These are phyloP conservation scores for Xanthorhoe designata DNA, from an alignment of 2,888 invertebrate genomes.

Conservation along the genomic window DNA sequence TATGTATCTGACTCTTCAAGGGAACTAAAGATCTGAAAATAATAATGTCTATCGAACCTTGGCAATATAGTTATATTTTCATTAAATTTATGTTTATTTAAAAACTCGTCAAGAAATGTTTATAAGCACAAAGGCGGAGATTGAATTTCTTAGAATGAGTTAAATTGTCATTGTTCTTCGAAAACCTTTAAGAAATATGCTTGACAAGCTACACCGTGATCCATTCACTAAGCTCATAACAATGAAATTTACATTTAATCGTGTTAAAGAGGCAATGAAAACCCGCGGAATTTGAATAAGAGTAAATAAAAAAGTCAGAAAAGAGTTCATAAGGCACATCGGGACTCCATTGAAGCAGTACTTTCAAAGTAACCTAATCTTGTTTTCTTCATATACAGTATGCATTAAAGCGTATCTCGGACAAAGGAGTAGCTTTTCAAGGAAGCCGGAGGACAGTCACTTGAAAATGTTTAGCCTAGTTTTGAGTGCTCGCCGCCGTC, in stretches of 20 bases:
- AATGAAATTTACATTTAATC: neutral
- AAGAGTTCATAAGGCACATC: neutral
- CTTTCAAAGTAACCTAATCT: constrained; percentile 11
- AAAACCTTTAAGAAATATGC: neutral
- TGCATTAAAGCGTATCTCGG: constrained; percentile 20
- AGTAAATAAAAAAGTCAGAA: neutral
- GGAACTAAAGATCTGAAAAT: too few species aligned
- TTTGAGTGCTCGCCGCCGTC: constrained; percentile 34
- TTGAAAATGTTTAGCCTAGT: constrained; percentile 38
- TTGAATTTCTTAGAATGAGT: constrained; percentile 7
- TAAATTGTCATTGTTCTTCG: constrained; percentile 11
- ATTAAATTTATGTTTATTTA: neutral
- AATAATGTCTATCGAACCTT: too few species aligned
- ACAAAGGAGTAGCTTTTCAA: constrained; percentile 24
- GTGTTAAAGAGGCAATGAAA: neutral
- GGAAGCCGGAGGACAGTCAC: constrained; percentile 26
- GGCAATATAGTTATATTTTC: too few species aligned
- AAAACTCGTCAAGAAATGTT: neutral
- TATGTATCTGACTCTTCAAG: too few species aligned
- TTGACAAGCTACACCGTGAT: neutral
- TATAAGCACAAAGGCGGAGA: neutral
- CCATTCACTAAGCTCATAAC: neutral
- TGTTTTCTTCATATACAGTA: constrained; percentile 15
- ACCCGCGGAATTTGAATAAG: neutral
- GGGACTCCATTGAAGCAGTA: neutral